Percentiles rank a stretch among this genome's conserved stretches.
Conservation (phyloP, 2,113 vertebrate genomes). For the Nerophis lumbriciformis region DNA sequence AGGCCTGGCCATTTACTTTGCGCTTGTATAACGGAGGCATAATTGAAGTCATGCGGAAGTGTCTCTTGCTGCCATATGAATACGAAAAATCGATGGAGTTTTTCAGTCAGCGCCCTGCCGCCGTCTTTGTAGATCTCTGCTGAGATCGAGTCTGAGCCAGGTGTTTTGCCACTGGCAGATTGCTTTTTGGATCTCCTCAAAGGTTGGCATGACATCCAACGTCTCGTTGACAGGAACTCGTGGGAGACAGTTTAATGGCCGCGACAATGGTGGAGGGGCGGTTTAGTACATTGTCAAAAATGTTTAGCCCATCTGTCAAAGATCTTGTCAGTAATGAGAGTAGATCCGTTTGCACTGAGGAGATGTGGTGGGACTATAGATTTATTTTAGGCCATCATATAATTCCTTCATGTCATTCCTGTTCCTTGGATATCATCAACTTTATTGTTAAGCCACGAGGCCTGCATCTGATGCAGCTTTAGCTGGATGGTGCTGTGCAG, state of each 20-base stretch:
- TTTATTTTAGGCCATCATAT: no score
- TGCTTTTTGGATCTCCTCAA: not conserved
- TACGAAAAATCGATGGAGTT: not conserved
- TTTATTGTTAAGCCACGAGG: no score
- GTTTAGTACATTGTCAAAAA: no score
- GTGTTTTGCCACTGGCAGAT: not conserved
- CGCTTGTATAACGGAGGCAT: not conserved
- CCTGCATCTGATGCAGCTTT: no score
- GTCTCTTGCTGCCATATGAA: not conserved
- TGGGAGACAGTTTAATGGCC: not conserved
- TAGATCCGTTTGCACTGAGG: no score
- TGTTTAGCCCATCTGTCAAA: no score
- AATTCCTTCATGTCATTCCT: no score
- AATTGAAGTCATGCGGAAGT: not conserved
- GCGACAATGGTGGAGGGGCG: not conserved
- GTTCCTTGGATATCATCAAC: no score
- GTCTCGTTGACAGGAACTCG: not conserved
- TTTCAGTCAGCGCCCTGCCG: not conserved
- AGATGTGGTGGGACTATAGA: no score
- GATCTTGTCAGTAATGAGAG: no score
- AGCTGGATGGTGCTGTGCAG: no score
- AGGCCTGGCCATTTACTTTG: not conserved
- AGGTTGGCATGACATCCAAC: not conserved
- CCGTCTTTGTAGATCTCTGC: not conserved
- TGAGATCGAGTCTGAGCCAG: not conserved